These are phyloP conservation scores for Acanthopleura granulata DNA, from an alignment of 2,888 invertebrate species.

Conservation along the genomic window DNA sequence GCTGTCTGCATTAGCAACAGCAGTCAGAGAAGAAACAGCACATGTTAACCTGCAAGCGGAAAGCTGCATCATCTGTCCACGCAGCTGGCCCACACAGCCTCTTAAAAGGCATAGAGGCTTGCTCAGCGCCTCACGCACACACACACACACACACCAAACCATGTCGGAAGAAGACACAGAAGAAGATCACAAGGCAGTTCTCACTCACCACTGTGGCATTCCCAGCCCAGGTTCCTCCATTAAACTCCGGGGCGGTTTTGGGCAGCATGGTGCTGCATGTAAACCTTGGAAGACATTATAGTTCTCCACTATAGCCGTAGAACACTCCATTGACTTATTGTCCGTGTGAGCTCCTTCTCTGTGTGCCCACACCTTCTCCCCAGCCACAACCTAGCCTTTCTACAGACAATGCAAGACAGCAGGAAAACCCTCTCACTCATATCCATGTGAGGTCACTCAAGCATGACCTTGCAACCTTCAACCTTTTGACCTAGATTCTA, in stretches of 20 bases:
- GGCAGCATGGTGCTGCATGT: not conserved
- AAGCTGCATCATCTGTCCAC: too few relatives aligned
- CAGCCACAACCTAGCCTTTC: not conserved
- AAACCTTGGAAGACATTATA: slow-evolving; percentile 5
- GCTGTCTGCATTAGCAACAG: too few relatives aligned
- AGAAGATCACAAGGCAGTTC: not conserved
- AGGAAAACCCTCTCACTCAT: not conserved
- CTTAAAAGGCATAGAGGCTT: too few relatives aligned
- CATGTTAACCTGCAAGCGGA: too few relatives aligned
- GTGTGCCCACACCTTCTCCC: too few relatives aligned
- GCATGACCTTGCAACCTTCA: slow-evolving; percentile 17
- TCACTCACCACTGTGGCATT: slow-evolving; percentile 14
- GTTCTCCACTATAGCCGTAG: not conserved
- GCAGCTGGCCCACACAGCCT: too few relatives aligned
- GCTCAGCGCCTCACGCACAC: not conserved
- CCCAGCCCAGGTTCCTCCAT: slow-evolving; percentile 1
- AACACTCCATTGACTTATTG: slow-evolving; percentile 13
- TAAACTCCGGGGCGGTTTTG: not conserved
- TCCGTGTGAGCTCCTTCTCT: not conserved
- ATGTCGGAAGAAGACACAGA: not conserved
- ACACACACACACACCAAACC: not conserved
- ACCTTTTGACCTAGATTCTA: slow-evolving; percentile 19
- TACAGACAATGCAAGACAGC: slow-evolving; percentile 4
- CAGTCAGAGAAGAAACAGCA: too few relatives aligned
- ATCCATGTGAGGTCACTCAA: slow-evolving; percentile 18